Conservation (phyloP, 2,797 vertebrate genomes). For the Neopelma chrysocephalum region DNA sequence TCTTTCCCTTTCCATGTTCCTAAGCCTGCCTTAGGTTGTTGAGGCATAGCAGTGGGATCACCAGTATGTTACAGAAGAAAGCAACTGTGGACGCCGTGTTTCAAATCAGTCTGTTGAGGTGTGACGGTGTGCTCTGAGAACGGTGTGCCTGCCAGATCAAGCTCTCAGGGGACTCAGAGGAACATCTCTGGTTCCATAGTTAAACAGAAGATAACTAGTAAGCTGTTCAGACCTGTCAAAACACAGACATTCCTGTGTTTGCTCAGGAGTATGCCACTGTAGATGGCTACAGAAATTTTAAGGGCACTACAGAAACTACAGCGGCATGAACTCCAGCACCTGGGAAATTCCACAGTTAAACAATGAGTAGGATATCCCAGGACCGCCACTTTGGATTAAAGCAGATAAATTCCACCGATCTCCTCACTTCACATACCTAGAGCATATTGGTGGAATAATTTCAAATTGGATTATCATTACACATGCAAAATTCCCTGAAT, state of each 20-base stretch:
- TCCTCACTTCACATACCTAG: background rate
- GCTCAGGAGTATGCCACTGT: background rate
- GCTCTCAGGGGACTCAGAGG: background rate
- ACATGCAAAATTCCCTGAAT: background rate
- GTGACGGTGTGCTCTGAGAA: background rate
- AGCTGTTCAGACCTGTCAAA: background rate
- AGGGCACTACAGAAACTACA: background rate
- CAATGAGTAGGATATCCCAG: background rate
- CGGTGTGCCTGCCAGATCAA: accelerated
- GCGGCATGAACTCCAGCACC: background rate
- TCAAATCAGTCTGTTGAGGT: background rate
- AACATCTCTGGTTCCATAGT: background rate
- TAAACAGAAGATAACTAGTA: background rate
- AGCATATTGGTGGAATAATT: background rate
- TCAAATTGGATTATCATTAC: background rate
- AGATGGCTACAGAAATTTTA: background rate
- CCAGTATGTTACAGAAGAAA: background rate
- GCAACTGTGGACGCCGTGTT: accelerated
- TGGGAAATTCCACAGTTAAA: background rate
- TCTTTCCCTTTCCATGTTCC: background rate
- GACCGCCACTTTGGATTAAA: background rate
- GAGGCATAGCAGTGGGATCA: background rate
- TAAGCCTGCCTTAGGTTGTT: background rate
- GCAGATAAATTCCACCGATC: background rate
- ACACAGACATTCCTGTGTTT: background rate